phyloP scores from a whole-genome alignment of 2,888 invertebrate genomes.

The Sesamia inferens region DNA sequence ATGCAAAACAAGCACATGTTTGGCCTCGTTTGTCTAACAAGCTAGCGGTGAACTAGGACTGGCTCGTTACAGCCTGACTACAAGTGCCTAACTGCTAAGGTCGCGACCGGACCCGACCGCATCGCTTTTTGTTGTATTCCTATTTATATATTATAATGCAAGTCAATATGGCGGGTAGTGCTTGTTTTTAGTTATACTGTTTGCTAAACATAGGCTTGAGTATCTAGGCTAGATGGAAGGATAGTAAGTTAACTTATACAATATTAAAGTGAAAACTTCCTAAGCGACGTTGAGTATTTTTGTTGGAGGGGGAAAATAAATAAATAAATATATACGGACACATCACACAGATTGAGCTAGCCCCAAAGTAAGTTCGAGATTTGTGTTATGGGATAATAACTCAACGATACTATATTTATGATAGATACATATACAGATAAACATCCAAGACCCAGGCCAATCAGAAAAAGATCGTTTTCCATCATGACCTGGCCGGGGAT shows the following conservation, averaged over 20 bases:
- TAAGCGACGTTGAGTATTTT: no score
- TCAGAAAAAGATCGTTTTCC: no score
- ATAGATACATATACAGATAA: no score
- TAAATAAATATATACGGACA: no score
- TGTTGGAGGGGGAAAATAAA: no score
- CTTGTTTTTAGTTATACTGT: conserved; percentile 46
- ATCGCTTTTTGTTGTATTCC: conserved; percentile 55
- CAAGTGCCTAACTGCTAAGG: conserved; percentile 59
- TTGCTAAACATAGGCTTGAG: conserved; percentile 16
- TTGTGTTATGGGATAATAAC: no score
- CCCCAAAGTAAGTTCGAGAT: no score
- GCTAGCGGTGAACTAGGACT: conserved; percentile 65
- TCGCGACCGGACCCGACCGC: conserved; percentile 59
- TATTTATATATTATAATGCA: conserved; percentile 57
- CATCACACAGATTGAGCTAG: no score
- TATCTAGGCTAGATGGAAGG: background rate
- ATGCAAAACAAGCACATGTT: conserved; percentile 65
- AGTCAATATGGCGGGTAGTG: conserved; percentile 32
- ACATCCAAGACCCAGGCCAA: no score
- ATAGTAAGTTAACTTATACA: background rate
- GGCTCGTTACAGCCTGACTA: conserved; percentile 61
- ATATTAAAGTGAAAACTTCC: background rate
- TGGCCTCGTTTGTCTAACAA: conserved; percentile 67
- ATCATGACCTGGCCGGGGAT: no score
- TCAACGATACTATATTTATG: no score